Base-by-base conservation (phyloP, 2,113 vertebrate species). In the Climacteris rufus region DNA sequence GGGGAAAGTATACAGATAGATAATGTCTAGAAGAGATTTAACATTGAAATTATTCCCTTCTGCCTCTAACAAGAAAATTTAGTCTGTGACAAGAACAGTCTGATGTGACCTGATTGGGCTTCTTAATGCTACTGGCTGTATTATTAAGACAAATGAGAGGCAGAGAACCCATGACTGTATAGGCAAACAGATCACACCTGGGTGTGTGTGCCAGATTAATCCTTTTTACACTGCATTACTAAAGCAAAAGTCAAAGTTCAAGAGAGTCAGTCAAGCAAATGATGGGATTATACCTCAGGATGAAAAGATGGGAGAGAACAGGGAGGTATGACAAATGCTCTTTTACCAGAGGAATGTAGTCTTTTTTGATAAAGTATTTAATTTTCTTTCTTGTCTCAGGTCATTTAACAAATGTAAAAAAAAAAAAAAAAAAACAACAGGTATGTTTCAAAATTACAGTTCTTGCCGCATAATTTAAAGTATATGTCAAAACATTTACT, bases 241-340 rank as follows among this genome's bases (percentile, higher is more conserved):
- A 91, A 92, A 69, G 9, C 15, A 79, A 83, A 94, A 59, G 42
- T 45, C 56, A 91, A 83, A 89, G 89, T 87, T 92, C 63, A 91
- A 79, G 59, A 65, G 27, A 87, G 21, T 17, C 53, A 61, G 53
- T 74, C 61, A 74, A 87, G 69, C 50, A 94, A 88, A 65, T 74
- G 30, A 91, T 59, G 39, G 71, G 13, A 87, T 86, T 91, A 87
- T n/a, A 90, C 87, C 89, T 95, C 54, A 89, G 61, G 71, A 79
- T 53, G 37, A 93, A 97, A 95, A 89, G 1, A 33, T 45, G 50
- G 8, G 21, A 18, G 28, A 37, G 5, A 20, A 11, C 1, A 2
- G 14, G 11, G 19, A 90, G 15, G 35, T 75, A 79, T 44, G 16
- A 54, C 10, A 5, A 96, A 89, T 85, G 31, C 3, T 64, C 33